Conservation (phyloP, 2,888 invertebrate genomes). For the Teinopalpus imperialis region DNA sequence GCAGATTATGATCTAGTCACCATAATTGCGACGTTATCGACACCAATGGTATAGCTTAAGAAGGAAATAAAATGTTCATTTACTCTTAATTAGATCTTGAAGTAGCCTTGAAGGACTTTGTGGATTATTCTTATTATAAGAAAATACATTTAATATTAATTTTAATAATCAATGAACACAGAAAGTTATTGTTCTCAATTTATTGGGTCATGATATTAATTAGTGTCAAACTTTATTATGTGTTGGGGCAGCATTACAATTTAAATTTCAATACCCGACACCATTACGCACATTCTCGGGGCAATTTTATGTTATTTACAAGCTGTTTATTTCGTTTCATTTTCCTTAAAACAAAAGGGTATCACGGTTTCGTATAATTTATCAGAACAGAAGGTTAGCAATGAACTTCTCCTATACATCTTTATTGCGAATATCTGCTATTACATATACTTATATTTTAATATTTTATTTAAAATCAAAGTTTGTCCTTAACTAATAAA, state of each 20-base stretch:
- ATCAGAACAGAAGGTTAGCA: not conserved
- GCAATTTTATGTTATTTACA: constrained; percentile 25
- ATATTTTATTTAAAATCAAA: too few species aligned
- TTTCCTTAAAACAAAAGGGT: constrained; percentile 39
- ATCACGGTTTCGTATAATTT: constrained; percentile 15
- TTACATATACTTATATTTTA: not conserved
- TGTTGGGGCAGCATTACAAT: constrained; percentile 34
- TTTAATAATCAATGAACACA: constrained; percentile 3
- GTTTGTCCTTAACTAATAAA: too few species aligned
- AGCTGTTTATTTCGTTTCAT: constrained; percentile 32
- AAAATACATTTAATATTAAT: not conserved
- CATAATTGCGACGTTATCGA: too few species aligned
- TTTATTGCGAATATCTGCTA: not conserved
- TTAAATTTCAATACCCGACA: constrained; percentile 38
- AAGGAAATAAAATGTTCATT: not conserved
- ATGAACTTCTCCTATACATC: constrained; percentile 3
- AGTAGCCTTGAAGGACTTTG: not conserved
- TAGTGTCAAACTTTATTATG: constrained; percentile 39
- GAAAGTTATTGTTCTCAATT: constrained; percentile 31
- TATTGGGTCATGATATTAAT: constrained; percentile 35
- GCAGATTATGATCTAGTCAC: too few species aligned
- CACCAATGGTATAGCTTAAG: too few species aligned
- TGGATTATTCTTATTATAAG: not conserved
- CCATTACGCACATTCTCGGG: constrained; percentile 30
- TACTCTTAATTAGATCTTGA: not conserved